Evolutionary conservation across 2,888 invertebrate species (phyloP).

Genomic region (Galerucella calmariensis): DNA sequence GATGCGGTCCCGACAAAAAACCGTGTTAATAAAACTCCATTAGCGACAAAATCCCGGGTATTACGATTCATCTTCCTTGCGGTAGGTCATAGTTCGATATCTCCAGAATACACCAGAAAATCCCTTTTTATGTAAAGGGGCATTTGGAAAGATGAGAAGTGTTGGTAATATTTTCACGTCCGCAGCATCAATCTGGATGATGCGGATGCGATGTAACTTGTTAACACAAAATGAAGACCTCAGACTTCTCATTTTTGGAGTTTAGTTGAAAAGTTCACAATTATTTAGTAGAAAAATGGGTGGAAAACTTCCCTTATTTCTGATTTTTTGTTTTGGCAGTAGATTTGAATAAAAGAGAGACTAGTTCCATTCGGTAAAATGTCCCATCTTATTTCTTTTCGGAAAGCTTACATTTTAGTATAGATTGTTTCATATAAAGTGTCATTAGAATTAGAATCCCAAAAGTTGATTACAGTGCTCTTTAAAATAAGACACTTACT

Average conservation of each 20-base stretch:
- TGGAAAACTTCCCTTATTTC: too few species aligned
- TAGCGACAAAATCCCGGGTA: slow-evolving; percentile 15
- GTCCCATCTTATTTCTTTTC: too few species aligned
- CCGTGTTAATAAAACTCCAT: slow-evolving; percentile 23
- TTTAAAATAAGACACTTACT: too few species aligned
- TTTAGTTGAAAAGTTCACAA: too few species aligned
- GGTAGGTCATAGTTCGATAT: slow-evolving; percentile 21
- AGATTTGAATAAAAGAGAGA: too few species aligned
- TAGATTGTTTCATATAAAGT: too few species aligned
- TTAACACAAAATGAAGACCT: slow-evolving; percentile 37
- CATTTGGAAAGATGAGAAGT: slow-evolving; percentile 43
- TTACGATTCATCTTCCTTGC: slow-evolving; percentile 15
- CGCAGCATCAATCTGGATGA: slow-evolving; percentile 47
- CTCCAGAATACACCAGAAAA: slow-evolving; percentile 31
- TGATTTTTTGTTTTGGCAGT: too few species aligned
- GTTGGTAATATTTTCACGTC: slow-evolving; percentile 47
- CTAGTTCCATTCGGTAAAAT: too few species aligned
- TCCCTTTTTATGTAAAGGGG: slow-evolving; percentile 43
- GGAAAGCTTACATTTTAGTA: too few species aligned
- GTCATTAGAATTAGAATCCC: too few species aligned
- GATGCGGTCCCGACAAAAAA: neutral
- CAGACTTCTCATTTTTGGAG: neutral
- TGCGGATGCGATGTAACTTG: slow-evolving; percentile 47
- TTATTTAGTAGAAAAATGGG: too few species aligned
- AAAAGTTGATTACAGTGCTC: too few species aligned